Evolutionary conservation across 1,140 invertebrate species (phyloP).

Genomic region (Drosophila insularis): DNA sequence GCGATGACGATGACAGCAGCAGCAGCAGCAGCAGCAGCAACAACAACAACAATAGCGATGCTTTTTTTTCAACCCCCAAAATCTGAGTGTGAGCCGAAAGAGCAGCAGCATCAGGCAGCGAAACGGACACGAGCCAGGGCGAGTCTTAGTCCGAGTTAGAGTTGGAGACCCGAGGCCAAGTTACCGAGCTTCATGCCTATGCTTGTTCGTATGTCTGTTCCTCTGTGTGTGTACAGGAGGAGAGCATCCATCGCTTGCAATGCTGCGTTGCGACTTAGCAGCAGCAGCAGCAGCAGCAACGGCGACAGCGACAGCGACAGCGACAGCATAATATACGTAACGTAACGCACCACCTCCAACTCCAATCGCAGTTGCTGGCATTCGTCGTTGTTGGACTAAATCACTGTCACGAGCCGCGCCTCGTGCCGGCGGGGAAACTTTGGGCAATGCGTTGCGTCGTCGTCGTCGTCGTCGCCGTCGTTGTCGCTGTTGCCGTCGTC

Average conservation of each 20-base stretch:
- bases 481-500: background rate
- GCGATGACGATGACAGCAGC: constrained; percentile 24
- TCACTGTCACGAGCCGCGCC: constrained; percentile 71
- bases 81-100: constrained; percentile 25
- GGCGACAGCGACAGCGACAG: background rate
- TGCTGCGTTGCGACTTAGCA: constrained; percentile 42
- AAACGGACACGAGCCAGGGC: constrained; percentile 51
- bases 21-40: constrained; percentile 2
- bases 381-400: constrained; percentile 35
- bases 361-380: constrained; percentile 22
- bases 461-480: constrained; percentile 19
- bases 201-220: constrained; percentile 10
- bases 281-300: constrained; percentile 8
- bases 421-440: constrained; percentile 60
- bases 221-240: constrained; percentile 23
- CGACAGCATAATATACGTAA: constrained; percentile 24
- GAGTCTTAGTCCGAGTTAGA: constrained; percentile 28
- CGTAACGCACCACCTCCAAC: constrained; percentile 15
- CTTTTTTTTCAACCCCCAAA: constrained; percentile 70
- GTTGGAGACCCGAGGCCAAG: background rate
- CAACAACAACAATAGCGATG: constrained; percentile 23
- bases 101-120: constrained; percentile 17
- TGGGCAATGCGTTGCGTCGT: too few species aligned
- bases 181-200: background rate
- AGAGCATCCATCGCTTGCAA: constrained; percentile 29